Base-by-base conservation (phyloP, 2,113 vertebrate genomes). In the Barnardius zonarius region DNA sequence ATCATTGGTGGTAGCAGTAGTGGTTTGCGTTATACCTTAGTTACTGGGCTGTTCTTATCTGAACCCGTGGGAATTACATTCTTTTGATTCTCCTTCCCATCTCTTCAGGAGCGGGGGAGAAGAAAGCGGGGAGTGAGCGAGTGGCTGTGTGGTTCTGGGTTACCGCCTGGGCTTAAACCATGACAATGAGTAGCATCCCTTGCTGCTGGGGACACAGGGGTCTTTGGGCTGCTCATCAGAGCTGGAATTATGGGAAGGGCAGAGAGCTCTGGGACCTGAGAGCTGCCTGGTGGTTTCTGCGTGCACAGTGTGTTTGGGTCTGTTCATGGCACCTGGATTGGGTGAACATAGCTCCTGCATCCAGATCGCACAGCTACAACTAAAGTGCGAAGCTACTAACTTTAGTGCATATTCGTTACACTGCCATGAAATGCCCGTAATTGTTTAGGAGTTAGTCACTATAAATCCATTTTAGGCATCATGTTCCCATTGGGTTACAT, bases 201-300 rank as follows among this genome's bases (percentile, higher is more conserved):
- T 3, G 2, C 69, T 33, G 22, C 44, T 37, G 37, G 62, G 23
- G 27, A 31, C 0, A 1, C 4, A 6, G 61, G 28, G 17, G 13
- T 27, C 39, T 54, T 16, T 9, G 18, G 33, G 77, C n/a, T 63
- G 75, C 39, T 37, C 15, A 5, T 17, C 1, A 3, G 52, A 69
- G 46, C 22, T 23, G 33, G 15, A 11, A 10, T 41, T 67, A 27
- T 61, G 30, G 59, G 46, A 52, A 46, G 20, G n/a, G 18, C 19
- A 54, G 27, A 23, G 51, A 31, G n/a, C 46, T 63, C 35, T 41
- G 54, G 62, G 24, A 39, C 41, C 72, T 3, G n/a, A 61, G 18
- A 55, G 15, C 55, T 68, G 52, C 61, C 44, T 5, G 10, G 15
- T 0, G 2, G 25, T 28, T 25, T 41, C 35, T 41, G 22, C 12